Evolutionary conservation across 1,140 invertebrate genomes (phyloP), one percentile per base, ranked within the genome.

Genomic region (Drosophila gunungcola): DNA sequence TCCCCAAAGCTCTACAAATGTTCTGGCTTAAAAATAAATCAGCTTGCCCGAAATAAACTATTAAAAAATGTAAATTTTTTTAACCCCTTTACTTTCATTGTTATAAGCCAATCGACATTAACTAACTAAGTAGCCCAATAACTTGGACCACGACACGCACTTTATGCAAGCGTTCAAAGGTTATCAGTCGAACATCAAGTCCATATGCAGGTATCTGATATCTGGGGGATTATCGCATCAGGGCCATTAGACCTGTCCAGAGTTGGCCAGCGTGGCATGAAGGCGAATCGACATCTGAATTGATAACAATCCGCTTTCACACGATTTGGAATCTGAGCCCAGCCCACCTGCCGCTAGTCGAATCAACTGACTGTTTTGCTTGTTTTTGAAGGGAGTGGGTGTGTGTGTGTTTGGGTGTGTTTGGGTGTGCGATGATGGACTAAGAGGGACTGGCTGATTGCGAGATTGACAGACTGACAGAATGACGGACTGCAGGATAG

Each of bases 281-380:
- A 70, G 64, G 64, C 64, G 51, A 70, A 70, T 56, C 64, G 67
- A 70, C 65, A 70, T 46, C 67, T 78, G 79, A 78, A 78, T 83
- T 83, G 80, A 74, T 74, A 69, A 61, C 63, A 82, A 82, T 78
- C 80, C 74, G 80, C 80, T 83, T 82, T 81, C 48, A 53, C 38
- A 55, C 62, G 63, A 62, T 55, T 69, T 58, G 58, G 46, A 70
- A 75, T 69, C 52, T 41, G 38, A 70, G 10, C 48, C 48, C 5
- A 12, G 42, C 42, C 32, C 62, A 62, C 57, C 32, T 54, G 39
- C 25, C 63, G 10, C 32, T 32, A 7, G 6, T 32, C 29, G 29
- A 32, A 64, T 41, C 52, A 43, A 34, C 56, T 36, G 63, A 69
- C 29, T 13, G 38, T n/a, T 36, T 52, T 64, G 46, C 42, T n/a